Evolutionary conservation across 2,113 vertebrate genomes (phyloP), one percentile per base, ranked within the genome.

Genomic region (Chionodraco myersi): DNA sequence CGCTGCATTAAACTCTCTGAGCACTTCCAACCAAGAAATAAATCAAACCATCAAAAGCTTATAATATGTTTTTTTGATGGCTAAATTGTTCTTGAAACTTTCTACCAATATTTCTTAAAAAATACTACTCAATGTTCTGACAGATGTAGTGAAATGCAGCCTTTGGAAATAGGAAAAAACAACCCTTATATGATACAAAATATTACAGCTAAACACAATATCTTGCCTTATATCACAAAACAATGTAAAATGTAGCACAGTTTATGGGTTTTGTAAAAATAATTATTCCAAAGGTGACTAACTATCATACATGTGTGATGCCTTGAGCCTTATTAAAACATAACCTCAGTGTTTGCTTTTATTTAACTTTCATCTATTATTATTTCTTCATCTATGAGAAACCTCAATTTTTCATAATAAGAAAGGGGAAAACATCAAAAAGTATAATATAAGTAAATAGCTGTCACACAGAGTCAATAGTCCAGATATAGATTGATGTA

Each of bases 21-120:
- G 41, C 5, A 44, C 66, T 72, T 77, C 6, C 26, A 67, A 63
- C 10, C 44, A 66, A 65, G 21, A 76, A 51, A 78, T 21, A 2
- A 44, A 45, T 48, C 72, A 48, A 47, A 51, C 56, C 23, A 63
- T 47, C 5, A 62, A 66, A 9, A 45, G 7, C 7, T 54, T 54
- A 6, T 16, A 65, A 57, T n/a, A n/a, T 61, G 5, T 41, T 36
- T 2, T 7, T 41, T 7, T 41, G 36, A 41, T 7, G 36, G 36
- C 36, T 6, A 41, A 7, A 41, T 41, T 41, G 36, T 41, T 41
- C 5, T 7, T 41, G 36, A 41, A 7, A 41, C 6, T 41, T 41
- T 41, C 5, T 41, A 41, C 36, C 36, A 6, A 41, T 41, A 41
- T 41, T 41, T 41, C 36, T 41, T 41, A 41, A 6, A 41, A 41